A percentile compares a stretch with the other conserved stretches of the same genome.
Evolutionary conservation across 2,888 invertebrate genomes (phyloP).

Genomic region (Liposcelis brunnea): DNA sequence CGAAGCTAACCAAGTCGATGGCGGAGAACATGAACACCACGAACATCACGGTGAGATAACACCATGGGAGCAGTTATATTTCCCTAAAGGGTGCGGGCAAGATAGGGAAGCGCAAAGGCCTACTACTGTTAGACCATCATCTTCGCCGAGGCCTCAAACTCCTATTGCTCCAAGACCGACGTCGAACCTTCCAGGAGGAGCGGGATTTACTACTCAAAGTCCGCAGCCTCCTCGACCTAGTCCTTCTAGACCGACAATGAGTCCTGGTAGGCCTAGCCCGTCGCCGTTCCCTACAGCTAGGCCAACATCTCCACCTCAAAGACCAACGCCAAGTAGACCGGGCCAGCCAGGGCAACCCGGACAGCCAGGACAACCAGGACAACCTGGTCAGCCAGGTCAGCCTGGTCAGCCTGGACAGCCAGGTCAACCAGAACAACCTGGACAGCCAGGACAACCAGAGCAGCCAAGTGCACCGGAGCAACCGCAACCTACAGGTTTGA

Average conservation of each 20-base stretch:
- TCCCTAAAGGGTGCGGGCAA: slow-evolving; percentile 51
- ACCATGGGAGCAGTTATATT: slow-evolving; percentile 49
- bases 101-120: background rate
- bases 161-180: slow-evolving; percentile 28
- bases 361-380: slow-evolving; percentile 23
- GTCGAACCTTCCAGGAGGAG: slow-evolving; percentile 15
- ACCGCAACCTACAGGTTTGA: too few relatives aligned
- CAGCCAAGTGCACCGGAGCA: background rate
- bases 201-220: too few relatives aligned
- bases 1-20: slow-evolving; percentile 10
- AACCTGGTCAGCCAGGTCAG: slow-evolving; percentile 16
- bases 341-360: slow-evolving; percentile 22
- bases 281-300: background rate
- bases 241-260: slow-evolving; percentile 20
- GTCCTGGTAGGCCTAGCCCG: slow-evolving; percentile 16
- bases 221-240: too few relatives aligned
- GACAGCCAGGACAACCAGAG: slow-evolving; percentile 24
- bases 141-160: background rate
- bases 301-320: background rate
- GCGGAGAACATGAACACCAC: slow-evolving; percentile 18
- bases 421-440: slow-evolving; percentile 21
- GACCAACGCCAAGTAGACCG: slow-evolving; percentile 6
- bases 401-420: slow-evolving; percentile 20
- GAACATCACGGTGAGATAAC: slow-evolving; percentile 36
- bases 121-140: background rate